These are phyloP conservation scores for Siniperca undulata DNA, from an alignment of 2,797 vertebrate species.

Conservation along the genomic window DNA sequence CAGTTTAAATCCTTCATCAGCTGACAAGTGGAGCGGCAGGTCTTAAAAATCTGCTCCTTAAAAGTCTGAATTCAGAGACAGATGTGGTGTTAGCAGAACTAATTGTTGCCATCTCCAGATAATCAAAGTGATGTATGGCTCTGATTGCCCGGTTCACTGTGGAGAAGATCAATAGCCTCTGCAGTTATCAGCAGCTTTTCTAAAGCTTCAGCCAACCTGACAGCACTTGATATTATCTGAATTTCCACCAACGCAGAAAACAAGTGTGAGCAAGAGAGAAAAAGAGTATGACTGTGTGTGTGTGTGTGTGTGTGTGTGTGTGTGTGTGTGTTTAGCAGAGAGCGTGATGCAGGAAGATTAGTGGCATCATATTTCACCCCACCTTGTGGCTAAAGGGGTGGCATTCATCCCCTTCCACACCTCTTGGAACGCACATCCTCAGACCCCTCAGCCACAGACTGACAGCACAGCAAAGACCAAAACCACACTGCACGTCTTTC, in stretches of 20 bases:
- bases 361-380: slow-evolving; percentile 40
- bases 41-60: slow-evolving; percentile 36
- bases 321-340: not conserved
- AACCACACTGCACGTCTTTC: slow-evolving; percentile 90
- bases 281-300: not conserved
- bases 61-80: slow-evolving; percentile 41
- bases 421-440: slow-evolving; percentile 92
- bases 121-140: slow-evolving; percentile 70
- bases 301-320: slow-evolving; percentile 10
- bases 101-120: slow-evolving; percentile 49
- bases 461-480: slow-evolving; percentile 92
- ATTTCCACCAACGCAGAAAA: slow-evolving; percentile 19
- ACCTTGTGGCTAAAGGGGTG: slow-evolving; percentile 95
- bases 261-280: slow-evolving; percentile 9
- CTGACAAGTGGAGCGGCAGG: slow-evolving; percentile 28
- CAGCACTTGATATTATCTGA: slow-evolving; percentile 60
- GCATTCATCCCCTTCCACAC: slow-evolving; percentile 91
- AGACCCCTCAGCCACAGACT: slow-evolving; percentile 94
- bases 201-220: slow-evolving; percentile 61
- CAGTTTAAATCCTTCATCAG: slow-evolving; percentile 41
- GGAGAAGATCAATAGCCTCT: slow-evolving; percentile 75
- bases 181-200: slow-evolving; percentile 79
- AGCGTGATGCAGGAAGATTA: slow-evolving; percentile 20
- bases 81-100: slow-evolving; percentile 56
- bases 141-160: slow-evolving; percentile 46